phyloP scores from a whole-genome alignment of 2,888 invertebrate genomes.

The Iphiclides podalirius region DNA sequence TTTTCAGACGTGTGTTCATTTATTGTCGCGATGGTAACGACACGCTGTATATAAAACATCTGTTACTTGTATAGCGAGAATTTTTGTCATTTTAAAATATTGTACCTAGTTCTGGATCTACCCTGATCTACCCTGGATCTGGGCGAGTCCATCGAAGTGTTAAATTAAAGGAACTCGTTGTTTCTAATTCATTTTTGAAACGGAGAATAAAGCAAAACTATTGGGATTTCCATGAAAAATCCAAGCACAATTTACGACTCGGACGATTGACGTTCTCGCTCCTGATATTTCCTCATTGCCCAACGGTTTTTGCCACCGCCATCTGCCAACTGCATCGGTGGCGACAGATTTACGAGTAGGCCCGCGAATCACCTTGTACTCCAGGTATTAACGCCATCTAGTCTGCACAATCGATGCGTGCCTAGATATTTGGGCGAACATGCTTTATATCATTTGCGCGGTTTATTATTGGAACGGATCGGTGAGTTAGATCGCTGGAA shows the following conservation, averaged over 20 bases:
- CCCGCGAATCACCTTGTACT: conserved; percentile 18
- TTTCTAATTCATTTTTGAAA: too few species aligned
- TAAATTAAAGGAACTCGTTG: too few species aligned
- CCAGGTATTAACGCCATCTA: conserved; percentile 12
- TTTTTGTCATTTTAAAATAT: too few species aligned
- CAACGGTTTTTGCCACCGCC: conserved; percentile 4
- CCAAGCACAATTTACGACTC: neutral
- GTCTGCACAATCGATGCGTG: conserved; percentile 5
- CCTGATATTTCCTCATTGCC: conserved; percentile 14
- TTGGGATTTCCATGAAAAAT: too few species aligned
- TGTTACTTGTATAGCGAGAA: too few species aligned
- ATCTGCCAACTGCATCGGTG: conserved; percentile 9
- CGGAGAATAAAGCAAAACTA: too few species aligned
- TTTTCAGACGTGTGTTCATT: too few species aligned
- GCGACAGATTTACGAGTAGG: conserved; percentile 16
- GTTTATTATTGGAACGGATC: conserved; percentile 3
- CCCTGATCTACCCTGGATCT: too few species aligned
- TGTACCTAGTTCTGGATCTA: too few species aligned
- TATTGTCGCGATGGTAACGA: too few species aligned
- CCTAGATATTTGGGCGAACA: conserved; percentile 9
- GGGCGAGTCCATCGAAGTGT: too few species aligned
- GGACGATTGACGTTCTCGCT: neutral
- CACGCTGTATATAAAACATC: too few species aligned
- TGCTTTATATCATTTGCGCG: neutral
- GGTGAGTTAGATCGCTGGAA: neutral